A percentile compares a stretch with the other conserved stretches of the same genome.
phyloP scores from a whole-genome alignment of 1,140 invertebrate genomes.

The Cylas formicarius region DNA sequence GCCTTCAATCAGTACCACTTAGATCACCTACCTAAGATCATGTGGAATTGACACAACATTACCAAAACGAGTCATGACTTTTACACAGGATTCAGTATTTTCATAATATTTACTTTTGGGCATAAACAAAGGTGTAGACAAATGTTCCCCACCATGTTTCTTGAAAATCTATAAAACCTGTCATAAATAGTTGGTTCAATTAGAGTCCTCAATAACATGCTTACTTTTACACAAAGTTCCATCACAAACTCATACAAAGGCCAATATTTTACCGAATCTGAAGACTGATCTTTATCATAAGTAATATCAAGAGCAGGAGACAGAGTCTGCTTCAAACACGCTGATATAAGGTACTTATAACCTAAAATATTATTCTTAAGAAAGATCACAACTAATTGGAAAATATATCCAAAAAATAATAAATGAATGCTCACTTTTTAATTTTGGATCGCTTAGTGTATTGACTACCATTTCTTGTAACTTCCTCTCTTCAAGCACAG shows the following conservation, averaged over 20 bases:
- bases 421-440: slow-evolving; percentile 48
- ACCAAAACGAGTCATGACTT: slow-evolving; percentile 79
- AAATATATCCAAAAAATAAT: neutral
- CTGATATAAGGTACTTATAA: slow-evolving; percentile 69
- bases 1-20: no score
- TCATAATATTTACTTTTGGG: slow-evolving; percentile 58
- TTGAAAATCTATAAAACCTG: slow-evolving; percentile 56
- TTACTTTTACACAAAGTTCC: slow-evolving; percentile 32
- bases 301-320: slow-evolving; percentile 63
- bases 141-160: slow-evolving; percentile 66
- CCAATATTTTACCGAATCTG: slow-evolving; percentile 29
- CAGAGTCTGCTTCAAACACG: slow-evolving; percentile 60
- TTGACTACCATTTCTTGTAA: slow-evolving; percentile 69
- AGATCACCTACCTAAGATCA: slow-evolving; percentile 53
- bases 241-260: slow-evolving; percentile 34
- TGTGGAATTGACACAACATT: slow-evolving; percentile 72
- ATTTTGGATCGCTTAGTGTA: slow-evolving; percentile 70
- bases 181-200: slow-evolving; percentile 24
- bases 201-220: slow-evolving; percentile 26
- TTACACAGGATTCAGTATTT: slow-evolving; percentile 56
- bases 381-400: neutral
- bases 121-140: slow-evolving; percentile 69
- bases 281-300: slow-evolving; percentile 60
- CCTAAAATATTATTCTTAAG: slow-evolving; percentile 7
- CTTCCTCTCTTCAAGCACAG: slow-evolving; percentile 69